Percentiles rank a stretch among this genome's conserved stretches.
phyloP scores from a whole-genome alignment of 2,113 vertebrate species.

The Microcebus lehilahytsara region DNA sequence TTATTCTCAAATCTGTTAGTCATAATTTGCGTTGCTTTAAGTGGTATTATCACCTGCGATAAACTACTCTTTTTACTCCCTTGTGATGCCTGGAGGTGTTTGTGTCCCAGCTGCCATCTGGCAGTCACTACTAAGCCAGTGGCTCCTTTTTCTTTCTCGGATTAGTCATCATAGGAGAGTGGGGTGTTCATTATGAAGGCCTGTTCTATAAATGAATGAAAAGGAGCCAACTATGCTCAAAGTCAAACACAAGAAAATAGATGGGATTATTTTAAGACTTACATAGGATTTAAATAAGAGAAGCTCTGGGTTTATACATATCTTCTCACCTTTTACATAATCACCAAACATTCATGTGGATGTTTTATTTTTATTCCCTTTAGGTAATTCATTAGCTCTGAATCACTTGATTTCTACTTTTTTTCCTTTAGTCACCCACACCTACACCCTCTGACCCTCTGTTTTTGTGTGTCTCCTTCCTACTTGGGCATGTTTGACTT shows the following conservation, averaged over 20 bases:
- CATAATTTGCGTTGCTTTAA: not conserved
- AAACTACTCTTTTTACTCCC: slow-evolving; percentile 2
- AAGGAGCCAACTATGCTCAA: not conserved
- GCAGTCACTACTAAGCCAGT: not conserved
- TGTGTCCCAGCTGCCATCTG: slow-evolving; percentile 1
- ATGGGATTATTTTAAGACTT: not conserved
- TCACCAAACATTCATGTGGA: not conserved
- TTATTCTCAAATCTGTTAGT: slow-evolving; percentile 19
- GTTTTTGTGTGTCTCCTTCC: not conserved
- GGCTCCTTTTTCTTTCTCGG: not conserved
- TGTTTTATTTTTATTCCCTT: not conserved
- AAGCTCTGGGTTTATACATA: not conserved
- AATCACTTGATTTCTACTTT: not conserved
- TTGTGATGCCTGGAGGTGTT: not conserved
- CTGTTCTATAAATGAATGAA: not conserved
- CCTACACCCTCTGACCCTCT: not conserved
- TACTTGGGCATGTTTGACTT: not conserved
- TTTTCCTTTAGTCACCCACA: not conserved
- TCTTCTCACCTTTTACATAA: not conserved
- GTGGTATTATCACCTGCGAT: not conserved
- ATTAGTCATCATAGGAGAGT: not conserved
- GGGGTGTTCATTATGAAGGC: not conserved
- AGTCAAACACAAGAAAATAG: not conserved
- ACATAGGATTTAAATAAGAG: not conserved
- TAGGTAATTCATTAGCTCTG: not conserved